Evolutionary conservation across 2,797 vertebrate genomes (phyloP), one percentile per base, ranked within the genome.

Genomic region (Falco cherrug): DNA sequence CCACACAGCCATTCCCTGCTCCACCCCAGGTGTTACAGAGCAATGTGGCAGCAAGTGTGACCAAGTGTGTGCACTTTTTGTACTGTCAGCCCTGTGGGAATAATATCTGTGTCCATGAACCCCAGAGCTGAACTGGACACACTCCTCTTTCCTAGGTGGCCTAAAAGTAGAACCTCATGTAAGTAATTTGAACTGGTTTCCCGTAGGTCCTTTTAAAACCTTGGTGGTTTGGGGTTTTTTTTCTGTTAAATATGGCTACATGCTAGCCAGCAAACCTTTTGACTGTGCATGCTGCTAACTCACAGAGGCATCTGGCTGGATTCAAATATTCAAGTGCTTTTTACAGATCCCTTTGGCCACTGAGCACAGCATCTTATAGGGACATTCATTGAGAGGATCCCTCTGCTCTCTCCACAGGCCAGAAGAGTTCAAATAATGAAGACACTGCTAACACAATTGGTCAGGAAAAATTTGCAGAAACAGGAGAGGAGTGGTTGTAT

Each of bases 61-160:
- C 68, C 43, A 69, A 48, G 9, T 8, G 10, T 15, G 76, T 43
- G 64, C 35, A 26, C 10, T 24, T 90, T 51, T 74, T 54, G 1
- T 63, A 15, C 43, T 69, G 41, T 21, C 16, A 1, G 18, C 35
- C 41, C n/a, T 71, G 3, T 9, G n/a, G 39, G 21, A 84, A 67
- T 73, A 53, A 63, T 53, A 68, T 45, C 25, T 68, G 28, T 47
- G 29, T 5, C 48, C 53, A 41, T 15, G 57, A 87, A 50, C 10
- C 12, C 56, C n/a, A 68, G 53, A 80, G 48, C 16, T 83, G 67
- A 84, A 74, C 39, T 70, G 67, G 20, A 48, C 47, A 75, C 17
- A 9, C 21, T 77, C 56, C 45, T 51, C 6, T 94, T 97, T 94
- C 90, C 88, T 92, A 83, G 86, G 94, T 95, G 93, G 88, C 87